A percentile compares a stretch with the other conserved stretches of the same genome.
phyloP scores from a whole-genome alignment of 2,113 vertebrate genomes.

The Austrofundulus limnaeus region DNA sequence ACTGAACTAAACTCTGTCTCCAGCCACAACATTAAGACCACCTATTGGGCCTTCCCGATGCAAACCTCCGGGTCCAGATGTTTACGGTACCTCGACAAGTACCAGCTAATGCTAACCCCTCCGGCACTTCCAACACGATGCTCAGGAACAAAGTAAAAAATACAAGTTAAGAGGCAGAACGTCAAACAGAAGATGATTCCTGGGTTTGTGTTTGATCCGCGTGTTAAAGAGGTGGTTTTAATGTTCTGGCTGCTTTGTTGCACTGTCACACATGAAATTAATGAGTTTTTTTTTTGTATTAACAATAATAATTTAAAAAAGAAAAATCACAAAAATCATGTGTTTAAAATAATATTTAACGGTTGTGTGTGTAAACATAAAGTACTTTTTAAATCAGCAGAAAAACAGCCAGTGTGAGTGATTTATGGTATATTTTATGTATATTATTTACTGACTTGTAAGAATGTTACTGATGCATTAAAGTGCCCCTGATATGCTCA shows the following conservation, averaged over 20 bases:
- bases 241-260: conserved; percentile 8
- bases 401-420: not conserved
- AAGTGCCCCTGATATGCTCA: not conserved
- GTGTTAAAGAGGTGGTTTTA: not conserved
- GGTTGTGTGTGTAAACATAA: not conserved
- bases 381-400: not conserved
- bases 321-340: not conserved
- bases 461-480: conserved; percentile 11
- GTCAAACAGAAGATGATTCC: not conserved
- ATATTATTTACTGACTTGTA: not conserved
- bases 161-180: not conserved
- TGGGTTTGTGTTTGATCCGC: not conserved
- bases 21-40: conserved; percentile 10
- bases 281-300: conserved; percentile 5
- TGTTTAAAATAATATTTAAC: not conserved
- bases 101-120: not conserved
- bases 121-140: not conserved
- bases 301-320: not conserved
- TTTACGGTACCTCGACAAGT: not conserved
- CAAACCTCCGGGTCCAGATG: not conserved
- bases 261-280: not conserved
- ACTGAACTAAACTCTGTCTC: not conserved
- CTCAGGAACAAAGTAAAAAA: not conserved
- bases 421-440: not conserved
- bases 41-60: not conserved